A percentile compares a stretch with the other conserved stretches of the same genome.
Evolutionary conservation across 2,113 vertebrate genomes (phyloP).

Genomic region (Dicerorhinus sumatrensis): DNA sequence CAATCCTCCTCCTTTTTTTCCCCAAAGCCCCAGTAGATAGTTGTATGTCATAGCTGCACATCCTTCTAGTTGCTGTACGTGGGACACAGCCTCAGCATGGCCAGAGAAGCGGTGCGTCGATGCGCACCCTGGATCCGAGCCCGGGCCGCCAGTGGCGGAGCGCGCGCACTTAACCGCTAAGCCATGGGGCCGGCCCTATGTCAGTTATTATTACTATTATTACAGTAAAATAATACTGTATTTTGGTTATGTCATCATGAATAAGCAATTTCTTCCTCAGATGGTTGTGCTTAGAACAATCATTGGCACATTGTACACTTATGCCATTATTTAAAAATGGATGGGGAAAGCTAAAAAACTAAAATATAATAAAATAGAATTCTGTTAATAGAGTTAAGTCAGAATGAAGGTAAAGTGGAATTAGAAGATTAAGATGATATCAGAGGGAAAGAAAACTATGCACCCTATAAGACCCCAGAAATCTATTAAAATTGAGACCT

Average conservation of each 20-base stretch:
- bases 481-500: not conserved
- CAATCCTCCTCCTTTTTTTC: no score
- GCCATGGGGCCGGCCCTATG: no score
- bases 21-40: no score
- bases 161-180: no score
- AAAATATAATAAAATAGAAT: not conserved
- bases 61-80: no score
- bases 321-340: not conserved
- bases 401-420: not conserved
- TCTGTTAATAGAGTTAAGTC: not conserved
- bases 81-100: no score
- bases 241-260: not conserved
- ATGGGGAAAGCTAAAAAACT: not conserved
- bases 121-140: no score
- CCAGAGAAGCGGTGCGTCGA: no score
- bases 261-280: not conserved
- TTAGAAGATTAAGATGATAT: not conserved
- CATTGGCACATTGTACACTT: not conserved
- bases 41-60: no score
- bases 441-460: not conserved
- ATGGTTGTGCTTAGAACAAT: not conserved
- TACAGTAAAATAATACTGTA: not conserved
- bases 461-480: not conserved
- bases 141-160: no score
- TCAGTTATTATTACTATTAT: not conserved